Conservation (phyloP, 23 tunicate species). For the Oikopleura dioica region DNA sequence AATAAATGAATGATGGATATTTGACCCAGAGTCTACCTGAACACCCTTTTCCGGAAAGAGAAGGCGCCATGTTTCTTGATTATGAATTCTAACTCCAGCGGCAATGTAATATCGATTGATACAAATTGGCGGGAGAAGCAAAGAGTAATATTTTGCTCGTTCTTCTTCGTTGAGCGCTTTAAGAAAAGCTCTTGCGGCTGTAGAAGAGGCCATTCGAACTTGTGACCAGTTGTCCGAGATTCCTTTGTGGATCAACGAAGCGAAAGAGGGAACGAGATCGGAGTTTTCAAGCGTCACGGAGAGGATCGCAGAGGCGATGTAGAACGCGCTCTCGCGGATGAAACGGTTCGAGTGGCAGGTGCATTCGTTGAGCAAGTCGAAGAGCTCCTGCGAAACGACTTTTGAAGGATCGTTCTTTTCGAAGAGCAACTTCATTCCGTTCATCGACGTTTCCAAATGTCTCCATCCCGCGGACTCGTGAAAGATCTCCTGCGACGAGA, state of each 20-base stretch:
- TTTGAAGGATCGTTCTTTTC: slow-evolving; percentile 17
- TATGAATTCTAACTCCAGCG: slow-evolving; percentile 59
- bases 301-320: slow-evolving; percentile 52
- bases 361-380: slow-evolving; percentile 32
- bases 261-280: no score
- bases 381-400: slow-evolving; percentile 17
- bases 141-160: slow-evolving; percentile 19
- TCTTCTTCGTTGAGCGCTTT: slow-evolving; percentile 16
- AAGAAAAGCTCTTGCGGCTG: slow-evolving; percentile 38
- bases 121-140: slow-evolving; percentile 42
- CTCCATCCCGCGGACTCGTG: slow-evolving; percentile 95
- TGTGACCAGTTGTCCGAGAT: slow-evolving; percentile 89
- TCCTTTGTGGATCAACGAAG: slow-evolving; percentile 41
- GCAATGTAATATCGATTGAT: slow-evolving; percentile 66
- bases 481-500: slow-evolving; percentile 27
- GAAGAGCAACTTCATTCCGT: slow-evolving; percentile 42
- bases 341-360: slow-evolving; percentile 48
- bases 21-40: slow-evolving; percentile 2
- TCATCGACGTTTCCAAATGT: slow-evolving; percentile 80
- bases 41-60: slow-evolving; percentile 35
- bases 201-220: slow-evolving; percentile 69
- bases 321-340: slow-evolving; percentile 68
- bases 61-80: slow-evolving; percentile 52
- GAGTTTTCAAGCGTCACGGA: no score
- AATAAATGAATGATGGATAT: no score